phyloP scores from a whole-genome alignment of 1,140 invertebrate genomes.

The Lepidurus couesii region DNA sequence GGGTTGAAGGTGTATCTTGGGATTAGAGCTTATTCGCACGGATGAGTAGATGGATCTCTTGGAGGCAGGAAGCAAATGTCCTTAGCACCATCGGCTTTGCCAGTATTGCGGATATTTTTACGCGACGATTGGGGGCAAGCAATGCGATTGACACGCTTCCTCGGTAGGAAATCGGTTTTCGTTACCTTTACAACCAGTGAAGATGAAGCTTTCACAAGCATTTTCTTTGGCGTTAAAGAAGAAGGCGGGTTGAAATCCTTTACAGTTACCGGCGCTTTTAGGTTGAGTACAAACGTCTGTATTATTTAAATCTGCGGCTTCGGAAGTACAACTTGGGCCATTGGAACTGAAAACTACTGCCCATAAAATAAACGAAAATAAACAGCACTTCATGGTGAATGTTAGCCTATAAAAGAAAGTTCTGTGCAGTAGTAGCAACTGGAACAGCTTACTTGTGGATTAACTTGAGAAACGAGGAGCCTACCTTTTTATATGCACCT shows the following conservation, averaged over 20 bases:
- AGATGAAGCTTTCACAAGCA: constrained; percentile 37
- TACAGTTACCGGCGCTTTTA: background rate
- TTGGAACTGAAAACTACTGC: too few species aligned
- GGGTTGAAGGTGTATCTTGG: constrained; percentile 32
- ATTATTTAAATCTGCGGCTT: background rate
- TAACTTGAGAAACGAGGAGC: too few species aligned
- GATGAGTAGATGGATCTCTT: background rate
- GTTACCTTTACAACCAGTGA: constrained; percentile 37
- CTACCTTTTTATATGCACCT: too few species aligned
- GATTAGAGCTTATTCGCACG: constrained; percentile 25
- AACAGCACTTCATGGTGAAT: too few species aligned
- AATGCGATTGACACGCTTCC: constrained; percentile 32
- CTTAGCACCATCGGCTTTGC: background rate
- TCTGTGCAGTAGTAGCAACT: too few species aligned
- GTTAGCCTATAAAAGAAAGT: too few species aligned
- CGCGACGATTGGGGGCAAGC: constrained; percentile 15
- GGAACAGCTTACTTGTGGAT: too few species aligned
- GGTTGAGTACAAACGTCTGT: background rate
- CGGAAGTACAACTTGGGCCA: too few species aligned
- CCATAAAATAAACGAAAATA: too few species aligned
- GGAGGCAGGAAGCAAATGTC: constrained; percentile 29
- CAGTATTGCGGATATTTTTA: background rate
- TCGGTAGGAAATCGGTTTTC: constrained; percentile 37
- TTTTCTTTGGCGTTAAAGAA: constrained; percentile 35
- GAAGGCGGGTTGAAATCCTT: constrained; percentile 36